phyloP scores from a whole-genome alignment of 2,113 vertebrate species.

The Riparia riparia region DNA sequence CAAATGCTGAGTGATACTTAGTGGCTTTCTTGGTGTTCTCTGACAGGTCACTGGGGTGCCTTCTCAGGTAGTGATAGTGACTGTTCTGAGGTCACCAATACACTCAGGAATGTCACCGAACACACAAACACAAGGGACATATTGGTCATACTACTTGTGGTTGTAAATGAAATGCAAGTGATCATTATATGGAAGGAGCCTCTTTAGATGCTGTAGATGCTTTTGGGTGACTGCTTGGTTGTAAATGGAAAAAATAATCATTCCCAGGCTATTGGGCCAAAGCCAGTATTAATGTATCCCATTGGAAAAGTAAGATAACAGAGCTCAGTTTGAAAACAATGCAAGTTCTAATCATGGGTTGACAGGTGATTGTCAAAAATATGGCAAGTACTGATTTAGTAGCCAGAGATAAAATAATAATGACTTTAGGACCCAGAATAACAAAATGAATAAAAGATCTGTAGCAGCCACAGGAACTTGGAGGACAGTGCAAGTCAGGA shows the following conservation, averaged over 20 bases:
- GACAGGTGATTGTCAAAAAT: not conserved
- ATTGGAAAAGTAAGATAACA: not conserved
- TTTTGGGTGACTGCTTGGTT: not conserved
- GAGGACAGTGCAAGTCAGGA: not conserved
- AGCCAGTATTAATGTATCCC: not conserved
- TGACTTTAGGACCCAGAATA: not conserved
- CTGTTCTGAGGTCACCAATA: accelerated
- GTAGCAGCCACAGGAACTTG: not conserved
- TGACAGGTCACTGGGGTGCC: not conserved
- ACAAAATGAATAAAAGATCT: not conserved
- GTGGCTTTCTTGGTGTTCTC: not conserved
- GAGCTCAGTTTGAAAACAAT: not conserved
- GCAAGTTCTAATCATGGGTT: not conserved
- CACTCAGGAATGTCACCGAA: accelerated
- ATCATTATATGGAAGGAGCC: not conserved
- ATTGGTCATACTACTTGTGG: accelerated
- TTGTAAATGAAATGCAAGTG: not conserved
- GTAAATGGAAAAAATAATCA: not conserved
- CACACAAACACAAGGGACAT: accelerated
- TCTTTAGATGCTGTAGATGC: not conserved
- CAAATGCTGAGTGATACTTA: not conserved
- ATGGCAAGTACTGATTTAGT: not conserved
- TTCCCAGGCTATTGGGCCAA: not conserved
- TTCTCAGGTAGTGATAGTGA: accelerated
- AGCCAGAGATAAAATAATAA: not conserved